phyloP scores from a whole-genome alignment of 2,888 invertebrate genomes.

The Pristionchus exspectatus region DNA sequence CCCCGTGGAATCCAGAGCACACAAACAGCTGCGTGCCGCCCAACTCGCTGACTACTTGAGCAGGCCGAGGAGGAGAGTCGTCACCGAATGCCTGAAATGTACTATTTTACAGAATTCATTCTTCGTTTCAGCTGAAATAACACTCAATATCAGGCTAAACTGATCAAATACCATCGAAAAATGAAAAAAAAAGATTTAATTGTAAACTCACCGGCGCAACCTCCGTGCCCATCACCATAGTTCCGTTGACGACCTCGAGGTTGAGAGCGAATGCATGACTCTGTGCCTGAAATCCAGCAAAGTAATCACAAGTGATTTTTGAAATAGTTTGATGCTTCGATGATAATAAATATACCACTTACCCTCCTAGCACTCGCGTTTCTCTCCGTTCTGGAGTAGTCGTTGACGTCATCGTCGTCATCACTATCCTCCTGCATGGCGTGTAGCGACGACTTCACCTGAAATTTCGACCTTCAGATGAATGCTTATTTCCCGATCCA shows the following conservation, averaged over 20 bases:
- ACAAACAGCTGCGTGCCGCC: slow-evolving; percentile 77
- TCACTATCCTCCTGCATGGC: neutral
- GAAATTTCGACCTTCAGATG: neutral
- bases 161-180: too few species aligned
- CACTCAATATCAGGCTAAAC: too few species aligned
- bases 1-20: slow-evolving; percentile 79
- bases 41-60: slow-evolving; percentile 69
- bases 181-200: neutral
- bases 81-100: neutral
- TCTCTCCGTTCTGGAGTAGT: slow-evolving; percentile 14
- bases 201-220: slow-evolving; percentile 59
- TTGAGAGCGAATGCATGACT: slow-evolving; percentile 63
- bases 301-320: neutral
- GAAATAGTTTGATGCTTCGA: neutral
- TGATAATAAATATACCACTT: neutral
- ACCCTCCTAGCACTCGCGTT: neutral
- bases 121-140: too few species aligned
- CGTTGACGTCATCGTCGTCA: slow-evolving; percentile 47
- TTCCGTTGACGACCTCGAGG: slow-evolving; percentile 61
- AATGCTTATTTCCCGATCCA: too few species aligned
- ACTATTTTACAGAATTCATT: too few species aligned
- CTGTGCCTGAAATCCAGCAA: slow-evolving; percentile 28
- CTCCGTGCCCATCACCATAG: slow-evolving; percentile 64
- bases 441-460: neutral
- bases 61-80: neutral